Conservation (phyloP, 53 echinoderm and acorn worm genomes). For the Glandiceps talaboti region DNA sequence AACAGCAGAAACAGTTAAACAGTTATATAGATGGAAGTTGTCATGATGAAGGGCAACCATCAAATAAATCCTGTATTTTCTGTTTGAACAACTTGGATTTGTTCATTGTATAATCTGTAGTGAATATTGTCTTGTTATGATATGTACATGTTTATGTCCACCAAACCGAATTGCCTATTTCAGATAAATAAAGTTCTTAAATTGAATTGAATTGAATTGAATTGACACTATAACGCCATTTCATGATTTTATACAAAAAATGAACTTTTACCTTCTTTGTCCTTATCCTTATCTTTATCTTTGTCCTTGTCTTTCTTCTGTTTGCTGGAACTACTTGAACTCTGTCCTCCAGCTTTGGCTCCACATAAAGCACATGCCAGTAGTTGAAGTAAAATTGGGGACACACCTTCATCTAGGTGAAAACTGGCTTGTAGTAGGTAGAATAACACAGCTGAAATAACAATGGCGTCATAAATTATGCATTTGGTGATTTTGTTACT, state of each 20-base stretch:
- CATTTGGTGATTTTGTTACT: too few relatives aligned
- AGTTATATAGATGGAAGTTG: too few relatives aligned
- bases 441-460: conserved; percentile 76
- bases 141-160: too few relatives aligned
- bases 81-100: too few relatives aligned
- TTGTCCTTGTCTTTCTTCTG: conserved; percentile 47
- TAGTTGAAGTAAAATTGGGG: conserved; percentile 77
- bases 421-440: conserved; percentile 92
- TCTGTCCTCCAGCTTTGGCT: conserved; percentile 37
- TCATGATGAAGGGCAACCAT: too few relatives aligned
- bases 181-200: too few relatives aligned
- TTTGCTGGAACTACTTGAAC: conserved; percentile 29
- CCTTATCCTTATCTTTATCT: conserved; percentile 15
- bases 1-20: too few relatives aligned
- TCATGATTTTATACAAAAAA: conserved; percentile 16
- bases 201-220: background rate
- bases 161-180: too few relatives aligned
- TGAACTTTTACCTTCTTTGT: conserved; percentile 18
- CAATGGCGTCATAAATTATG: too few relatives aligned
- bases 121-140: too few relatives aligned
- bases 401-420: conserved; percentile 84
- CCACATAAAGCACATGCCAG: conserved; percentile 96
- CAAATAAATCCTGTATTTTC: too few relatives aligned
- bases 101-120: too few relatives aligned
- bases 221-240: background rate